Evolutionary conservation across 2,113 vertebrate genomes (phyloP), one percentile per base, ranked within the genome.

Genomic region (Erpornis zantholeuca): DNA sequence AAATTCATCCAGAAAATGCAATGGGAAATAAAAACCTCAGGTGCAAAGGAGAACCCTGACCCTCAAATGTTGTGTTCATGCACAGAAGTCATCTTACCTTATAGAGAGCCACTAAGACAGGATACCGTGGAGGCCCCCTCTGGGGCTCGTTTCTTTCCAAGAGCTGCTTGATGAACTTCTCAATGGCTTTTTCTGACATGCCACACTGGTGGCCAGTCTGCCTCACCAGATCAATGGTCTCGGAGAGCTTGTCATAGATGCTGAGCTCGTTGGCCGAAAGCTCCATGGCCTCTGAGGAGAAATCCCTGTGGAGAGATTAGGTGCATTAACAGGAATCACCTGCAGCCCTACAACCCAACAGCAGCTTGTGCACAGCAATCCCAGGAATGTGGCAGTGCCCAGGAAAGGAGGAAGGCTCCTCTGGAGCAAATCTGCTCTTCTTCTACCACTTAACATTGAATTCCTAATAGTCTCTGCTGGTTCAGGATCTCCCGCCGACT

Each of bases 221-320:
- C 20, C 99, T 98, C 95, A 99, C 98, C 77, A 99, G 98, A 84
- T 99, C 98, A 79, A 99, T 99, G 14, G 99, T 99, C 96, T 99
- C 99, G 0, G 99, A 98, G n/a, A 99, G 98, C 92, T 99, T 99
- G 98, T 99, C 99, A 79, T 99, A 99, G 96, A 99, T 99, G 88
- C 99, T 99, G 79, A 99, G 98, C 90, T 99, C 99, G 7, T 98
- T 99, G 93, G 98, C 97, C 1, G 98, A 98, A 36, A 98, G 98
- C 92, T 99, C 99, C 99, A 99, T 99, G 97, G 97, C 95, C 96
- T 92, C 95, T 0, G 40, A 68, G 27, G 86, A 71, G 90, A 93
- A 96, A 96, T 96, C 96, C 97, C 98, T 98, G 90, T 4, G 31
- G 91, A 71, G 54, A 96, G 20, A 97, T 57, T 42, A 14, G 53